Percentiles rank a stretch among this genome's conserved stretches.
phyloP scores from a whole-genome alignment of 30 jellyfish, hydroid and myxozoan genomes.

The Cassiopea andromeda region DNA sequence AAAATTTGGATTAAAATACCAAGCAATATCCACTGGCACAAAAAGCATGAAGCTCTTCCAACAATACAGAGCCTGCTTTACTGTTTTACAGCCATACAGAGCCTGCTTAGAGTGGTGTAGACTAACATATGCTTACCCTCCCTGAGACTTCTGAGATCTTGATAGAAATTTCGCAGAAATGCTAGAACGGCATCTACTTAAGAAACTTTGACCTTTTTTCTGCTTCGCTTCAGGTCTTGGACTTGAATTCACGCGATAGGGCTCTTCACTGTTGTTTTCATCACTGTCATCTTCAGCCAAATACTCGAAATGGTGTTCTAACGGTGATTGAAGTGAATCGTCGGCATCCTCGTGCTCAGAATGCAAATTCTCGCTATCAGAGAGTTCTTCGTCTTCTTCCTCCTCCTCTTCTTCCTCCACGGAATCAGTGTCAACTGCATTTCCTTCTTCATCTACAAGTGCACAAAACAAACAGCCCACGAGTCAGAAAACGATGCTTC shows the following conservation, averaged over 20 bases:
- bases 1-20: no score
- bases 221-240: slow-evolving; percentile 30
- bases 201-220: slow-evolving; percentile 56
- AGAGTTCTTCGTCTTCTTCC: slow-evolving; percentile 43
- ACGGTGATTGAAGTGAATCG: slow-evolving; percentile 82
- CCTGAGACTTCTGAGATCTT: slow-evolving; percentile 79
- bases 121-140: slow-evolving; percentile 40
- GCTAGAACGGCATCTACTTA: slow-evolving; percentile 85
- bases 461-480: background rate
- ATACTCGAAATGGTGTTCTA: slow-evolving; percentile 90
- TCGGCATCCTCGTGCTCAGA: slow-evolving; percentile 73
- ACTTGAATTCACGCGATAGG: slow-evolving; percentile 17
- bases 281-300: slow-evolving; percentile 63
- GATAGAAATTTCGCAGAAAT: slow-evolving; percentile 95
- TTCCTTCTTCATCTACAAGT: slow-evolving; percentile 10
- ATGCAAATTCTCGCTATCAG: slow-evolving; percentile 47
- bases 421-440: slow-evolving; percentile 59
- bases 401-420: slow-evolving; percentile 45
- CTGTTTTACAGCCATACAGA: no score
- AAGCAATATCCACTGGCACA: no score
- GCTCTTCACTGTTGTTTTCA: slow-evolving; percentile 9
- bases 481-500: no score
- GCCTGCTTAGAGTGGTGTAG: background rate
- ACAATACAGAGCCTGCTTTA: no score
- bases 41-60: no score